A percentile compares a stretch with the other conserved stretches of the same genome.
phyloP scores from a whole-genome alignment of 2,113 vertebrate genomes.

The Tragelaphus strepsiceros region DNA sequence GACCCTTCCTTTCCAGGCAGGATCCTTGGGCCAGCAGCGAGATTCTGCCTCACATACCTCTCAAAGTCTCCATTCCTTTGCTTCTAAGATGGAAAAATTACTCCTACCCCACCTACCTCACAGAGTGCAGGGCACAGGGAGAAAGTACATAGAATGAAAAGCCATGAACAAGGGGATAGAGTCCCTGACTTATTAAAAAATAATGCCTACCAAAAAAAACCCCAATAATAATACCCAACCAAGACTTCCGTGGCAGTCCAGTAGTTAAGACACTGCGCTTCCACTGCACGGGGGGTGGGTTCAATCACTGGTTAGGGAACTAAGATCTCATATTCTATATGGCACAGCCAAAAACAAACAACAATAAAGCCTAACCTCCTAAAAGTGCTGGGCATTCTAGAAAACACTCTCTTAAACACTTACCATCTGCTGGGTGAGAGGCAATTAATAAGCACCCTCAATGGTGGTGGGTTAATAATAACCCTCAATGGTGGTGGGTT shows the following conservation, averaged over 20 bases:
- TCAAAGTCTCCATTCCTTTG: background rate
- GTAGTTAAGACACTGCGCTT: background rate
- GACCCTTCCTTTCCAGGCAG: rapidly evolving
- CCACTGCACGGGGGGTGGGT: background rate
- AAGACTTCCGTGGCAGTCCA: background rate
- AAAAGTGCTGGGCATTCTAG: rapidly evolving
- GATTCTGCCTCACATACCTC: background rate
- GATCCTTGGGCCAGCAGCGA: background rate
- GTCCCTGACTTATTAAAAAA: background rate
- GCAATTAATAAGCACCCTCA: too few species aligned
- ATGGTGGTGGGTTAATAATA: background rate
- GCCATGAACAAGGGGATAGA: rapidly evolving
- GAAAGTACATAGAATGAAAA: too few species aligned
- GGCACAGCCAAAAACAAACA: background rate
- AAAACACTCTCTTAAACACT: background rate
- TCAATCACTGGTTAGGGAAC: background rate
- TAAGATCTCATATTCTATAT: background rate
- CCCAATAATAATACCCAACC: background rate
- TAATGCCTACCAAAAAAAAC: background rate
- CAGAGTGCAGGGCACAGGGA: background rate
- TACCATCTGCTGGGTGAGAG: background rate
- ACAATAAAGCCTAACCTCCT: background rate
- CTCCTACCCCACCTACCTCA: background rate
- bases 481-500: rapidly evolving
- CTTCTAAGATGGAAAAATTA: background rate